A percentile compares a stretch with the other conserved stretches of the same genome.
These are phyloP conservation scores for Tragelaphus imberbis DNA, from an alignment of 2,113 vertebrate species.

Conservation along the genomic window DNA sequence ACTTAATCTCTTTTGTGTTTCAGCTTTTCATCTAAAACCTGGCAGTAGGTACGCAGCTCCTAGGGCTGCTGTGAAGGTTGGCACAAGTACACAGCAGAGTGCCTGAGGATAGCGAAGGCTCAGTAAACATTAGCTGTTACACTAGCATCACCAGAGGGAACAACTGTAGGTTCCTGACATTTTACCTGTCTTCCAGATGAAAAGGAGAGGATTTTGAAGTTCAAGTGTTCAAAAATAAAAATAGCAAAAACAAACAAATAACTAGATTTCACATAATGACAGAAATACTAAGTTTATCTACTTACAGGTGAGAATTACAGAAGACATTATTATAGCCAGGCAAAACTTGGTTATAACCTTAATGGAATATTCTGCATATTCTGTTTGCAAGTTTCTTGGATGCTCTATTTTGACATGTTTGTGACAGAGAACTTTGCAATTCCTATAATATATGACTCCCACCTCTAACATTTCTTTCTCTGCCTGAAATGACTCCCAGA, in stretches of 20 bases:
- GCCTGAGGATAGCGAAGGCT: neutral
- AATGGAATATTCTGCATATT: neutral
- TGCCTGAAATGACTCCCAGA: neutral
- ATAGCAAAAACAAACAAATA: neutral
- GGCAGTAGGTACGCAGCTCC: neutral
- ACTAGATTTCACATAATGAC: neutral
- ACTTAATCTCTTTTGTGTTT: neutral
- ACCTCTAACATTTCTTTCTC: neutral
- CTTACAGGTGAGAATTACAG: neutral
- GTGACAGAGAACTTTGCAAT: neutral
- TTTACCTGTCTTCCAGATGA: neutral
- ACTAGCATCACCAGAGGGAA: neutral
- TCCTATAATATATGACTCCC: neutral
- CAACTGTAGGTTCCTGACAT: neutral
- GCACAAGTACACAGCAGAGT: neutral
- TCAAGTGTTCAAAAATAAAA: constrained; percentile 18
- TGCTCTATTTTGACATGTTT: neutral
- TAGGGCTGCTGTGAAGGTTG: neutral
- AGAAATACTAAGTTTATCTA: neutral
- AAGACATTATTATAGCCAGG: neutral
- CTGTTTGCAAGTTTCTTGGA: neutral
- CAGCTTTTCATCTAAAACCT: neutral
- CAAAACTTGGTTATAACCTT: neutral
- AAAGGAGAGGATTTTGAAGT: neutral
- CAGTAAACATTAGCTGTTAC: neutral